Evolutionary conservation across 2,797 vertebrate species (phyloP).

Genomic region (Hypotaenidia okinawae): DNA sequence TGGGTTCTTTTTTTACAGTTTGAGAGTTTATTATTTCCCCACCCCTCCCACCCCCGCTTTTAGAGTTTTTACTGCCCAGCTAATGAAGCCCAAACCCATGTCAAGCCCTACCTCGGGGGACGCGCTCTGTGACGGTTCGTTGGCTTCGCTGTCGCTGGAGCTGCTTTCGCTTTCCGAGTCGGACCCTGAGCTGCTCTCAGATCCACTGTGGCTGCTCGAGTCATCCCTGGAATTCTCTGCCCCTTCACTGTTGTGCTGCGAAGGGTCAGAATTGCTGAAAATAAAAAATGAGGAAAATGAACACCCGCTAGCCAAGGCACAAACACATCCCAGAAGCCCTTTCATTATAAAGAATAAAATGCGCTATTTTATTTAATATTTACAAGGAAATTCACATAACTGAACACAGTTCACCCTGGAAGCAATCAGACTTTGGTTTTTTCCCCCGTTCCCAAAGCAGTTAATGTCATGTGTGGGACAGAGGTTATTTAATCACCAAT

Average conservation of each 20-base stretch:
- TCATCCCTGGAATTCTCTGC: conserved; percentile 93
- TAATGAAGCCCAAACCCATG: neutral
- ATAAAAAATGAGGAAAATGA: neutral
- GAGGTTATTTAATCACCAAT: neutral
- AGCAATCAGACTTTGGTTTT: neutral
- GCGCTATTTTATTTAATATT: neutral
- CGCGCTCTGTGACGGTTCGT: conserved; percentile 90
- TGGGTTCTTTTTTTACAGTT: neutral
- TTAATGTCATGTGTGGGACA: neutral
- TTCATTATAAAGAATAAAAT: neutral
- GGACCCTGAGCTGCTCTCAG: conserved; percentile 97
- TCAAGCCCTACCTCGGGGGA: conserved; percentile 88
- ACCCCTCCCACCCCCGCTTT: too few relatives aligned
- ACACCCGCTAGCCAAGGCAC: neutral
- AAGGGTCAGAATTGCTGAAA: conserved; percentile 83
- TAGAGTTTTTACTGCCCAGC: neutral
- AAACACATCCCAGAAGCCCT: neutral
- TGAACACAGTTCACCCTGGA: neutral
- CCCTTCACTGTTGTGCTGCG: conserved; percentile 91
- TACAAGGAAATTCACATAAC: neutral
- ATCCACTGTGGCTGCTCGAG: conserved; percentile 97
- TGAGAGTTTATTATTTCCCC: too few relatives aligned
- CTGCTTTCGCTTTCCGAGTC: conserved; percentile 99
- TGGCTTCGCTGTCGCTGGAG: conserved; percentile 96
- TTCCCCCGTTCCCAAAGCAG: accelerated